These are phyloP conservation scores for Eupelmus urozonus DNA, from an alignment of 2,888 invertebrate genomes.

Conservation along the genomic window DNA sequence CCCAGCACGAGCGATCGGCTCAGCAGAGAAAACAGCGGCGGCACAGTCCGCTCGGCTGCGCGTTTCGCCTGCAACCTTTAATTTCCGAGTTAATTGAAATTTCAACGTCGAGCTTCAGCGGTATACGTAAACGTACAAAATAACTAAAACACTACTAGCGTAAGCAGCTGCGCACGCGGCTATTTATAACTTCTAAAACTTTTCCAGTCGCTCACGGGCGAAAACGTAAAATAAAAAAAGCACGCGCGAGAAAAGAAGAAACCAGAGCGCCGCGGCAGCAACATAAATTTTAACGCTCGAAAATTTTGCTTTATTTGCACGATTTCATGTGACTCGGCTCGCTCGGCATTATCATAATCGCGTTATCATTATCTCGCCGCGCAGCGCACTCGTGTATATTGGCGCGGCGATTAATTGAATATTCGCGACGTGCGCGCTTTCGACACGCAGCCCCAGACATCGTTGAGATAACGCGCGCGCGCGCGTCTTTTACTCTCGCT, in stretches of 20 bases:
- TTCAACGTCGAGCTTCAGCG: constrained; percentile 1
- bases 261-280: background rate
- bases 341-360: constrained; percentile 51
- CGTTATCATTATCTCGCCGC: constrained; percentile 42
- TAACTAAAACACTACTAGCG: constrained; percentile 8
- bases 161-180: background rate
- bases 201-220: constrained; percentile 26
- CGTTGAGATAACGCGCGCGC: constrained; percentile 39
- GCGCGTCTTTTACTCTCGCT: background rate
- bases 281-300: background rate
- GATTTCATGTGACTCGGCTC: background rate
- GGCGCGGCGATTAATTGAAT: constrained; percentile 54
- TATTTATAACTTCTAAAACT: constrained; percentile 44
- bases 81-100: constrained; percentile 47
- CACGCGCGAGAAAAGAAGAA: background rate
- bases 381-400: background rate
- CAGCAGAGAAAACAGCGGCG: too few relatives aligned
- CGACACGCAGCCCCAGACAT: constrained; percentile 13
- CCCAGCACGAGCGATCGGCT: background rate
- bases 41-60: background rate
- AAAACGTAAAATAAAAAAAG: background rate
- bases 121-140: background rate
- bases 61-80: constrained; percentile 4
- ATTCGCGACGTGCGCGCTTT: constrained; percentile 49
- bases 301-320: constrained; percentile 4